These are phyloP conservation scores for Prolemur simus DNA, from an alignment of 2,113 vertebrate species.

Conservation along the genomic window DNA sequence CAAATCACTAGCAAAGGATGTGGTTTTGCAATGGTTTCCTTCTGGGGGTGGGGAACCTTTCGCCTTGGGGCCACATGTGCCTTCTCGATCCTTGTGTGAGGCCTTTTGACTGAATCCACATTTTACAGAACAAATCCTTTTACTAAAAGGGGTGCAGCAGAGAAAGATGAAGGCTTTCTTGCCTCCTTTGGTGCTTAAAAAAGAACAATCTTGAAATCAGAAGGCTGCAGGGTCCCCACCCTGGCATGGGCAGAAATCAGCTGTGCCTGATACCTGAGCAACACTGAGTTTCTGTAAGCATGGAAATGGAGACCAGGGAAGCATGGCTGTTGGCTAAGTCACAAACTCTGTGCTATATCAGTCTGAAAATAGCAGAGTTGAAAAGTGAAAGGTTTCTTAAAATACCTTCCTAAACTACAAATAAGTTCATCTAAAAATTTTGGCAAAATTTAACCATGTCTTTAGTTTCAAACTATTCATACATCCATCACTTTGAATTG, in stretches of 20 bases:
- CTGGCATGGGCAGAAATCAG: not conserved
- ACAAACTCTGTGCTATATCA: accelerated
- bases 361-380: not conserved
- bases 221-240: no score
- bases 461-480: not conserved
- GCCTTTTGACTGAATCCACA: no score
- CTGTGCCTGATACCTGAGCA: not conserved
- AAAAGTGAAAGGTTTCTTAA: not conserved
- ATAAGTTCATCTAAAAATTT: not conserved
- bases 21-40: not conserved
- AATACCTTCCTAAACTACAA: not conserved
- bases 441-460: not conserved
- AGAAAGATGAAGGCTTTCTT: no score
- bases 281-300: not conserved
- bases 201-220: no score
- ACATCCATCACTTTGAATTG: not conserved
- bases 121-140: no score
- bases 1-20: not conserved
- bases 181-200: no score
- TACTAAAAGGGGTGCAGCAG: no score
- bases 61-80: no score
- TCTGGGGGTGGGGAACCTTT: no score
- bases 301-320: not conserved
- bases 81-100: no score
- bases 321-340: not conserved